Percentiles rank a stretch among this genome's conserved stretches.
These are phyloP conservation scores for Paedocypris sp. DNA, from an alignment of 2,113 vertebrate species.

Conservation along the genomic window DNA sequence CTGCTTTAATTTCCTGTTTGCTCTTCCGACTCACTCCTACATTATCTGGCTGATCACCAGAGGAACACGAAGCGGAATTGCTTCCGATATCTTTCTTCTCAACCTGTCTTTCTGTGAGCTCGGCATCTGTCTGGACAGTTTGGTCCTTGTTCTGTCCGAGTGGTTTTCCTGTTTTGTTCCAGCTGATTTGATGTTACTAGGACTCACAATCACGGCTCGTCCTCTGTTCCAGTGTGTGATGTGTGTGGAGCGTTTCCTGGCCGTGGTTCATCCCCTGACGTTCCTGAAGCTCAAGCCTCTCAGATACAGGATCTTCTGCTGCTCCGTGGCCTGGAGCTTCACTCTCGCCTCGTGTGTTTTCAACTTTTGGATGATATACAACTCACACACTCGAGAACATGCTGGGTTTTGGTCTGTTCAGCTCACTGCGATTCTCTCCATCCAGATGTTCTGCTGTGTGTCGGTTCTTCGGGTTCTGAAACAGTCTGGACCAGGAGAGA, in stretches of 20 bases:
- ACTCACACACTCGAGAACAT: not conserved
- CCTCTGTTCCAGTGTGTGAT: not conserved
- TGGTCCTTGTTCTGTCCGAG: not conserved
- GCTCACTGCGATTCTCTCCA: no score
- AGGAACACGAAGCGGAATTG: not conserved
- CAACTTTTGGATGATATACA: not conserved
- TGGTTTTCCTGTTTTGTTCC: not conserved
- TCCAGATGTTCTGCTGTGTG: no score
- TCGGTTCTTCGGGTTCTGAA: no score
- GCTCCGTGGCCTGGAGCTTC: not conserved
- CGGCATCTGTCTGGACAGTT: not conserved
- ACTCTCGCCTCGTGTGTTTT: not conserved
- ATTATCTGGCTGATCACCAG: not conserved
- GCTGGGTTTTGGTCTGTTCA: no score
- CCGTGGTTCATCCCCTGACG: not conserved
- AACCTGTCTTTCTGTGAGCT: slow-evolving; percentile 16
- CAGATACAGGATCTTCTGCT: slow-evolving; percentile 9
- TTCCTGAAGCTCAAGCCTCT: slow-evolving; percentile 19
- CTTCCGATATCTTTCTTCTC: not conserved
- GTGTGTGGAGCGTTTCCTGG: not conserved
- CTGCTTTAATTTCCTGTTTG: not conserved
- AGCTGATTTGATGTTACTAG: not conserved
- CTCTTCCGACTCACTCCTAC: not conserved
- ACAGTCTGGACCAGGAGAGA: no score
- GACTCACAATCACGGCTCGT: not conserved